Evolutionary conservation across 2,888 invertebrate species (phyloP).

Genomic region (Cyrtodaria siliqua): DNA sequence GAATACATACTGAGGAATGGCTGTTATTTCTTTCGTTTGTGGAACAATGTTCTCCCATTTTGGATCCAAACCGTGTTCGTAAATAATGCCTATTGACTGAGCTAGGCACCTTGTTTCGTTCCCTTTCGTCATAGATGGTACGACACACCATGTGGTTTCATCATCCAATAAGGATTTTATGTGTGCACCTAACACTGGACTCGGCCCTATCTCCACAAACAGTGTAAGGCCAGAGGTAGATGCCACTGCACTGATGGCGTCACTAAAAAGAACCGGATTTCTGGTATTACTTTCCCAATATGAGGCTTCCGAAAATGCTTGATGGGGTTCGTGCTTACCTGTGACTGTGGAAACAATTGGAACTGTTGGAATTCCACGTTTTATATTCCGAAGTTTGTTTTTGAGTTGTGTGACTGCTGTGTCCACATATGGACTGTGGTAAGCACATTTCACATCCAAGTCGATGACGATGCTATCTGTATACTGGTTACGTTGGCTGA

Average conservation of each 20-base stretch:
- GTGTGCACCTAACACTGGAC: slow-evolving; percentile 38
- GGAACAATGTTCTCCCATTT: slow-evolving; percentile 8
- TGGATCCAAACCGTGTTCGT: slow-evolving; percentile 6
- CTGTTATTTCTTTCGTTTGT: not conserved
- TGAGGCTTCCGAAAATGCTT: not conserved
- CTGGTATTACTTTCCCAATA: slow-evolving; percentile 70
- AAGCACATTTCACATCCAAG: slow-evolving; percentile 70
- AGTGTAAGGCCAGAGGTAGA: slow-evolving; percentile 45
- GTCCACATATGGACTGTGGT: slow-evolving; percentile 69
- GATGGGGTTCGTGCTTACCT: slow-evolving; percentile 15
- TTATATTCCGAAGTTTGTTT: too few relatives aligned
- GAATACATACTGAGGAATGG: slow-evolving; percentile 4
- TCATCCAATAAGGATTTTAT: slow-evolving; percentile 21
- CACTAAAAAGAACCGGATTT: slow-evolving; percentile 61
- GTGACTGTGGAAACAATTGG: slow-evolving; percentile 36
- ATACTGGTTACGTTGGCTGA: slow-evolving; percentile 2
- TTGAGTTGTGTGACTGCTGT: not conserved
- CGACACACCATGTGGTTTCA: not conserved
- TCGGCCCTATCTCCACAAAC: slow-evolving; percentile 55
- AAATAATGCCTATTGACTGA: slow-evolving; percentile 5
- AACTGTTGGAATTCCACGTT: not conserved
- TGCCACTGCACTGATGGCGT: slow-evolving; percentile 45
- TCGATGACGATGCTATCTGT: slow-evolving; percentile 24
- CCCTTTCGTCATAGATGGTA: slow-evolving; percentile 26
- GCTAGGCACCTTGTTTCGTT: slow-evolving; percentile 2